phyloP scores from a whole-genome alignment of 2,888 invertebrate genomes.

The Bruchidius siliquastri region DNA sequence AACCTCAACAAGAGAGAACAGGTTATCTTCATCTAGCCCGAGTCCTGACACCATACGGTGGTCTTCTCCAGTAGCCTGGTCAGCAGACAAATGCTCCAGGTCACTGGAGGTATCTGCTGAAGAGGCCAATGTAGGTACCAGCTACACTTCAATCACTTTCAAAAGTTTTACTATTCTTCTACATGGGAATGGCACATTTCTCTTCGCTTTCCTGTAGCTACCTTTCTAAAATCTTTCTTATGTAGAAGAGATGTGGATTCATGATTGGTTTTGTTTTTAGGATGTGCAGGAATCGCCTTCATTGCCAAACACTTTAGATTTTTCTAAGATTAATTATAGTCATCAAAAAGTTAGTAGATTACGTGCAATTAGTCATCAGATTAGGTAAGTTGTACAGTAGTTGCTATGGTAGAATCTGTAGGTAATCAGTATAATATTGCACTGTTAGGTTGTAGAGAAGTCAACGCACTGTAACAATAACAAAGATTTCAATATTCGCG shows the following conservation, averaged over 20 bases:
- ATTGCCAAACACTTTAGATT: constrained; percentile 58
- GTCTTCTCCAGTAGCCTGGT: constrained; percentile 45
- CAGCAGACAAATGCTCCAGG: constrained; percentile 37
- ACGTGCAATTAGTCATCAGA: constrained; percentile 71
- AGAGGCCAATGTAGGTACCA: constrained; percentile 36
- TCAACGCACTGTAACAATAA: no score
- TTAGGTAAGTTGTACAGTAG: constrained; percentile 53
- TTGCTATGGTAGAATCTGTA: background rate
- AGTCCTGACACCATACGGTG: constrained; percentile 46
- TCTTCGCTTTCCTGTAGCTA: background rate
- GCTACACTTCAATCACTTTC: no score
- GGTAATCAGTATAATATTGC: background rate
- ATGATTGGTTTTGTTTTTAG: background rate
- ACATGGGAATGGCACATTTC: background rate
- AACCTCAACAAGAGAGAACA: constrained; percentile 49
- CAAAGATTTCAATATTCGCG: no score
- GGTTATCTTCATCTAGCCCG: constrained; percentile 45
- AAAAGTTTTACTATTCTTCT: no score
- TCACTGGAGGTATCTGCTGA: constrained; percentile 48
- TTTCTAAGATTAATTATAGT: constrained; percentile 43
- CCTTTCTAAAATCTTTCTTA: background rate
- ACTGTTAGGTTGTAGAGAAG: no score
- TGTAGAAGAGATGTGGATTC: background rate
- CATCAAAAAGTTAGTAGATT: constrained; percentile 62
- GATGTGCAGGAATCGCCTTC: constrained; percentile 47